Base-by-base conservation (phyloP, 2,113 vertebrate species). In the Odobenus rosmarus region DNA sequence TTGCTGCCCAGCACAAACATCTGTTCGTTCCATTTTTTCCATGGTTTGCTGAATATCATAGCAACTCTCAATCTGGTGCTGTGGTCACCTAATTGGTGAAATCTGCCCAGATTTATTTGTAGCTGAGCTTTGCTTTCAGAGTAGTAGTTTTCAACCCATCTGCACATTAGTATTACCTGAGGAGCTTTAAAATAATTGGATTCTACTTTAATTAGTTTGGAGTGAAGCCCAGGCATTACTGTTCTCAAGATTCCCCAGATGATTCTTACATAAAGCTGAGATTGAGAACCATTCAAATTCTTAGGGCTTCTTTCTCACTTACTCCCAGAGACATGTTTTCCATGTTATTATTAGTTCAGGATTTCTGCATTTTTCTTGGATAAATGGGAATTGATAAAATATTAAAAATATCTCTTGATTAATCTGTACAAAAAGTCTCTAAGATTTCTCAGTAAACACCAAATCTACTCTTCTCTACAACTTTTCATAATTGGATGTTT, bases 191-290 rank as follows among this genome's bases (percentile, higher is more conserved):
- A 88, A 53, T 92, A 87, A 81, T 87, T 88, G 53, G 53, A 31
- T 95, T 92, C 62, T 62, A 55, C 42, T 92, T 92, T 81, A 92
- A 74, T 88, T 46, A 46, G 31, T 72, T 76, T 93, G 84, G 57
- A 83, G 36, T 49, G 33, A 3, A 31, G 36, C 67, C 77, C 31
- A 76, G 36, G 67, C 77, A 67, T 67, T 76, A 83, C 39, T 93
- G 59, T 88, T 93, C 82, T 77, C 51, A 96, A 77, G 67, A 64
- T 83, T 24, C 28, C 84, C 57, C 90, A 88, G 36, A 83, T 62
- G 82, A 91, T 61, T 92, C 62, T 92, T 86, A 61, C 4, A 33
- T 90, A 88, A 83, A 76, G 18, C 67, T 57, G 36, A 24, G 16
- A 62, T 36, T 83, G 36, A 76, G 16, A 82, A 64, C 57, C 21